Evolutionary conservation across 1,140 invertebrate species (phyloP).

Genomic region (Monomorium pharaonis): DNA sequence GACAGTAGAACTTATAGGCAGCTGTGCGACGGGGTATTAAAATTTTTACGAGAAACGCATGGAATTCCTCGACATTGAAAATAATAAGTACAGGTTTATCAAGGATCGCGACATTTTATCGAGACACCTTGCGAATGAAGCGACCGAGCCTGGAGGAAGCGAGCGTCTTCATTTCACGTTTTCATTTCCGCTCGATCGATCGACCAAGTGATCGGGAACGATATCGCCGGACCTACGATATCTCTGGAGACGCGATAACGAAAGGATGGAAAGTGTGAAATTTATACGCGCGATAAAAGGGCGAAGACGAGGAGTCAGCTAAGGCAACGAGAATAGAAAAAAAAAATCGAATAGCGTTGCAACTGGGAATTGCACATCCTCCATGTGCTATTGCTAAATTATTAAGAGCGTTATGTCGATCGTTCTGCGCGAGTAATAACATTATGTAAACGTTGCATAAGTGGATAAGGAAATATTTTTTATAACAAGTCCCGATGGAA

Average conservation of each 20-base stretch:
- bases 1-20: not conserved
- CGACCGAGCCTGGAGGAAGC: not conserved
- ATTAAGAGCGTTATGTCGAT: constrained; percentile 11
- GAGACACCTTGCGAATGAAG: not conserved
- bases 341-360: constrained; percentile 14
- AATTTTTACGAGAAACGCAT: not conserved
- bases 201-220: not conserved
- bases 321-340: not conserved
- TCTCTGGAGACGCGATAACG: not conserved
- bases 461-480: constrained; percentile 26
- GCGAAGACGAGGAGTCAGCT: not conserved
- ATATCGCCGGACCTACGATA: not conserved
- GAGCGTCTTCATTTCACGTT: not conserved
- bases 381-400: not conserved
- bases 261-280: not conserved
- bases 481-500: not conserved
- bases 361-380: not conserved
- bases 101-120: not conserved
- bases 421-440: constrained; percentile 26
- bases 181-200: constrained; percentile 31
- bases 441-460: constrained; percentile 20
- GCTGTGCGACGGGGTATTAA: not conserved
- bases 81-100: not conserved
- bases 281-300: constrained; percentile 15
- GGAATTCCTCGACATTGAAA: constrained; percentile 5